Conservation (phyloP, 2,797 vertebrate genomes). For the Gymnoscopelus microlampas region DNA sequence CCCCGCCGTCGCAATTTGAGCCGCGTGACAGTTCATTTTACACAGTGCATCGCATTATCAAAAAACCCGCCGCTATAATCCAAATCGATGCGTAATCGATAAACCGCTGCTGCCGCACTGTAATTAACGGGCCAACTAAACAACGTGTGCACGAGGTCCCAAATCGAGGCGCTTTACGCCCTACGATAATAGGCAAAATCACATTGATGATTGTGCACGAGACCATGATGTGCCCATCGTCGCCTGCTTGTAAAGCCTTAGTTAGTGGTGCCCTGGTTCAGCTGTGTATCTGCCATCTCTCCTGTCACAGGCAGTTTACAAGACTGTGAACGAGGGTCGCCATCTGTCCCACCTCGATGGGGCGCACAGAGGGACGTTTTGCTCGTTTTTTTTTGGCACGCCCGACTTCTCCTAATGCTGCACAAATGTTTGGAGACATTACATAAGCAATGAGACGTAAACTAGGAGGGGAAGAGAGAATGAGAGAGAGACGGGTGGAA, state of each 20-base stretch:
- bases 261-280: slow-evolving; percentile 63
- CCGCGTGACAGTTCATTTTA: not conserved
- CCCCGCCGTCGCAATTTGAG: slow-evolving; percentile 32
- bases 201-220: slow-evolving; percentile 46
- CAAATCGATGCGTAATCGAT: slow-evolving; percentile 17
- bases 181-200: slow-evolving; percentile 24
- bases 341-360: slow-evolving; percentile 82
- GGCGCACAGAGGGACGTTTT: slow-evolving; percentile 76
- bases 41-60: not conserved
- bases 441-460: slow-evolving; percentile 70
- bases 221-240: slow-evolving; percentile 53
- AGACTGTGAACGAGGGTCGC: slow-evolving; percentile 73
- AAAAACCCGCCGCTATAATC: not conserved
- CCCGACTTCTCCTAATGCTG: slow-evolving; percentile 77
- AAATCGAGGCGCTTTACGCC: slow-evolving; percentile 27
- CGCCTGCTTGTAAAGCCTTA: slow-evolving; percentile 53
- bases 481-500: slow-evolving; percentile 8
- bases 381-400: slow-evolving; percentile 78
- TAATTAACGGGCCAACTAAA: slow-evolving; percentile 44
- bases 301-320: slow-evolving; percentile 76
- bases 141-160: slow-evolving; percentile 2
- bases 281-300: slow-evolving; percentile 60
- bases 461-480: slow-evolving; percentile 28
- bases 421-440: slow-evolving; percentile 79
- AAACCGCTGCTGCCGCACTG: slow-evolving; percentile 13